phyloP scores from a whole-genome alignment of 1,140 invertebrate genomes.

The Andrena cerasifolii region DNA sequence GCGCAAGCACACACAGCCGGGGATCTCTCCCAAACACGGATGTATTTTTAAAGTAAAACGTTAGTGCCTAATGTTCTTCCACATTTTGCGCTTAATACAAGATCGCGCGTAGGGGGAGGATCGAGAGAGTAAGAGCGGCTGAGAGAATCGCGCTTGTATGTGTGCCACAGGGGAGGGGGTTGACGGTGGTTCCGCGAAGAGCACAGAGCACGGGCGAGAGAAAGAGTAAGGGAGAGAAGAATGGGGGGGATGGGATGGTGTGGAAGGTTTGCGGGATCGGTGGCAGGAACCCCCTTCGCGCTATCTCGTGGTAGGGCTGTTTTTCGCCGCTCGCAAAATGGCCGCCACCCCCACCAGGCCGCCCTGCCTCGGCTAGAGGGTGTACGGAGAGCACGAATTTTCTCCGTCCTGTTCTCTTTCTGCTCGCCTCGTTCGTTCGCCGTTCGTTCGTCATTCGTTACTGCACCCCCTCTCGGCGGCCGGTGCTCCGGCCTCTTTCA shows the following conservation, averaged over 20 bases:
- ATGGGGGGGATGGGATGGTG: conserved; percentile 44
- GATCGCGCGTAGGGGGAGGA: conserved; percentile 55
- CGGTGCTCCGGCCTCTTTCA: conserved; percentile 50
- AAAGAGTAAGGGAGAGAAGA: conserved; percentile 31
- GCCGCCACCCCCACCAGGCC: conserved; percentile 78
- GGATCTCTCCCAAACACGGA: conserved; percentile 62
- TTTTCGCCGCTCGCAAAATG: conserved; percentile 82
- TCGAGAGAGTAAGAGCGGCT: conserved; percentile 64
- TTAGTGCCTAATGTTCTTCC: conserved; percentile 78
- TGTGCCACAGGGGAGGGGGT: conserved; percentile 24
- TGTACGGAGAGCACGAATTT: conserved; percentile 76
- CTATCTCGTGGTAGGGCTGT: conserved; percentile 81
- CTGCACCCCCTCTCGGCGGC: conserved; percentile 57
- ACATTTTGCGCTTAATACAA: conserved; percentile 80
- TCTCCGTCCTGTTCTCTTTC: conserved; percentile 81
- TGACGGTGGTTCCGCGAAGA: conserved; percentile 50
- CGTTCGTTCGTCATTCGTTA: conserved; percentile 71
- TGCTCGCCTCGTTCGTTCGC: conserved; percentile 76
- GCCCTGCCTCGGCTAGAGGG: conserved; percentile 49
- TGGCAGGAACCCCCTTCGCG: conserved; percentile 72
- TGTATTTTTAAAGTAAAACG: conserved; percentile 71
- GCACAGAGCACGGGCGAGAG: conserved; percentile 29
- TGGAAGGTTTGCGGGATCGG: conserved; percentile 63
- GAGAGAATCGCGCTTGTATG: conserved; percentile 51
- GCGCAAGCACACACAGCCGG: conserved; percentile 50